Percentiles rank a stretch among this genome's conserved stretches.
Evolutionary conservation across 2,888 invertebrate species (phyloP).

Genomic region (Tholera decimalis): DNA sequence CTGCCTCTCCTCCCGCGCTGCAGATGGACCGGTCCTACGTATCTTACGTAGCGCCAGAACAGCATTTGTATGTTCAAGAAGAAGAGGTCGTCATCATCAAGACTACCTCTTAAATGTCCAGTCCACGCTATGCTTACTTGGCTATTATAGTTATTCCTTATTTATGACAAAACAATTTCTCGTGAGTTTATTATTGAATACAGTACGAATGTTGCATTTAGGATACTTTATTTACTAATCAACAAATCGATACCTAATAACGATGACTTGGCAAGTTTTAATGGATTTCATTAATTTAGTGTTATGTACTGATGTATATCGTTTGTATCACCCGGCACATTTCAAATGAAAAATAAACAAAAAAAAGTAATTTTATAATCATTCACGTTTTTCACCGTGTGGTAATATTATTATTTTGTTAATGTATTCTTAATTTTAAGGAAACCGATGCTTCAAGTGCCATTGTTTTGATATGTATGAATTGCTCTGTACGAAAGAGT

Average conservation of each 20-base stretch:
- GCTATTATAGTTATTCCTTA: slow-evolving; percentile 47
- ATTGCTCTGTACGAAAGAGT: slow-evolving; percentile 64
- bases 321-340: slow-evolving; percentile 80
- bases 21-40: slow-evolving; percentile 83
- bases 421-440: slow-evolving; percentile 69
- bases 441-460: slow-evolving; percentile 88
- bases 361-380: slow-evolving; percentile 76
- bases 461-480: slow-evolving; percentile 77
- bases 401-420: slow-evolving; percentile 62
- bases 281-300: slow-evolving; percentile 74
- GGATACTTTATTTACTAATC: slow-evolving; percentile 51
- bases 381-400: slow-evolving; percentile 76
- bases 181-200: slow-evolving; percentile 66
- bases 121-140: slow-evolving; percentile 33
- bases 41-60: slow-evolving; percentile 82
- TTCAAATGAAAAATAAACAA: slow-evolving; percentile 76
- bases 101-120: slow-evolving; percentile 73
- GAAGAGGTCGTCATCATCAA: slow-evolving; percentile 86
- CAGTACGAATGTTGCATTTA: slow-evolving; percentile 66
- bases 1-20: slow-evolving; percentile 78
- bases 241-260: slow-evolving; percentile 62
- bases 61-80: slow-evolving; percentile 83
- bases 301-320: slow-evolving; percentile 59
- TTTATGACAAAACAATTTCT: slow-evolving; percentile 59
- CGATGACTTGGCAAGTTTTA: slow-evolving; percentile 83